Conservation (phyloP, 2,888 invertebrate species). For the Ornithoptera priamus region DNA sequence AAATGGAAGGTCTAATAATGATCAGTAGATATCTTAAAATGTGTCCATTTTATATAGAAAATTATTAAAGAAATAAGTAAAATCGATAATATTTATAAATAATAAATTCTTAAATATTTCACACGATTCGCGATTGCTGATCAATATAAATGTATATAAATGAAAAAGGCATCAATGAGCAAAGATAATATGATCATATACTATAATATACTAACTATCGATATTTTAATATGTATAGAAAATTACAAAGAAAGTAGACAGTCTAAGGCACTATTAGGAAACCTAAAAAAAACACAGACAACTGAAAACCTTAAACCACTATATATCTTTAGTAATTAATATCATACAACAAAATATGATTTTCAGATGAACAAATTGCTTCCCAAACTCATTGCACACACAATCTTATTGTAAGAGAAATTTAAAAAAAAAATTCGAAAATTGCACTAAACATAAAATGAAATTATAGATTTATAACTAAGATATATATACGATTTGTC, state of each 20-base stretch:
- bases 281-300: slow-evolving; percentile 25
- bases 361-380: slow-evolving; percentile 36
- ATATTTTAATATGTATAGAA: slow-evolving; percentile 26
- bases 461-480: slow-evolving; percentile 13
- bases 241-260: slow-evolving; percentile 33
- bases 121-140: not conserved
- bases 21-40: no score
- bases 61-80: no score
- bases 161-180: not conserved
- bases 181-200: slow-evolving; percentile 26
- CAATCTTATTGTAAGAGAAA: not conserved
- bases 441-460: slow-evolving; percentile 2
- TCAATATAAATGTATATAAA: slow-evolving; percentile 22
- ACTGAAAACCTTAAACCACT: slow-evolving; percentile 25
- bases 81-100: no score
- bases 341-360: slow-evolving; percentile 30
- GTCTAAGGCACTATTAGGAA: slow-evolving; percentile 49
- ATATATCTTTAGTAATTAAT: slow-evolving; percentile 23
- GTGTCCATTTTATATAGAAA: no score
- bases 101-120: not conserved
- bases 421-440: not conserved
- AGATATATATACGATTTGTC: slow-evolving; percentile 25
- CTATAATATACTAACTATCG: slow-evolving; percentile 4
- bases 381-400: slow-evolving; percentile 34
- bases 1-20: no score